phyloP scores from a whole-genome alignment of 2,797 vertebrate species.

The Sandelia bainsii region DNA sequence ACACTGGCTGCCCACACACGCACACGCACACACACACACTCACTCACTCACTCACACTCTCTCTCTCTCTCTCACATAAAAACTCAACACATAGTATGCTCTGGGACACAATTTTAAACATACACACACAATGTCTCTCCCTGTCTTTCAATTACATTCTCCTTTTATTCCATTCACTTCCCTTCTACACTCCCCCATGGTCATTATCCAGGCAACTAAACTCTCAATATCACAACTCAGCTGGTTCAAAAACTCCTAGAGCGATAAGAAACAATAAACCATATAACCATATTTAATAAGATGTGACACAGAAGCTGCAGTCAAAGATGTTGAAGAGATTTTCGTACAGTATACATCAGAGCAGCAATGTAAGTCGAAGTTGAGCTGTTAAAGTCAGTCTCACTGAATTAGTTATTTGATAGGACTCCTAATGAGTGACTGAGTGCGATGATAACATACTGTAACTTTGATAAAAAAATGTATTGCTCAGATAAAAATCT shows the following conservation, averaged over 20 bases:
- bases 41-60: conserved; percentile 3
- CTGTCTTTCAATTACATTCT: not conserved
- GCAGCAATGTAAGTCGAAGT: not conserved
- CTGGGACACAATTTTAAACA: not conserved
- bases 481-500: too few species aligned
- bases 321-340: not conserved
- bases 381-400: not conserved
- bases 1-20: conserved; percentile 31
- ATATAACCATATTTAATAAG: not conserved
- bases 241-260: too few species aligned
- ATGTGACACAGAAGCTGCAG: not conserved
- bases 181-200: not conserved
- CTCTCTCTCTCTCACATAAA: not conserved
- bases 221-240: not conserved
- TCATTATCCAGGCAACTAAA: not conserved
- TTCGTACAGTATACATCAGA: not conserved
- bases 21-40: not conserved
- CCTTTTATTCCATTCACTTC: too few species aligned
- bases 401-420: not conserved
- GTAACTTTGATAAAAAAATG: too few species aligned
- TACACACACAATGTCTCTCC: not conserved
- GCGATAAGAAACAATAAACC: too few species aligned
- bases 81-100: not conserved
- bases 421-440: not conserved
- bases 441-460: too few species aligned